These are phyloP conservation scores for Brachyhypopomus gauderio DNA, from an alignment of 2,113 vertebrate genomes.

Conservation along the genomic window DNA sequence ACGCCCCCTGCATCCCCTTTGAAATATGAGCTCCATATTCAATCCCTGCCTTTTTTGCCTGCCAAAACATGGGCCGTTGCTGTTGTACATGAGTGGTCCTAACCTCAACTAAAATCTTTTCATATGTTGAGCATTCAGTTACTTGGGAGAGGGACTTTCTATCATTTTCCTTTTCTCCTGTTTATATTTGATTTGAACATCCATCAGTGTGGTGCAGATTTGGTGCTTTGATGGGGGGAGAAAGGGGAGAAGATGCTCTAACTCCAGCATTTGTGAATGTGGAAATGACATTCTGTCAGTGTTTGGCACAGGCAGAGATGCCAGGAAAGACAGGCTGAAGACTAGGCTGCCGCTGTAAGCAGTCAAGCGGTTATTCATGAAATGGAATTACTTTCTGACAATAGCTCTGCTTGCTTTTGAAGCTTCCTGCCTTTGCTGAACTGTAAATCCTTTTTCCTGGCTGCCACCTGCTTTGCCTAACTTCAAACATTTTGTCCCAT, in stretches of 20 bases:
- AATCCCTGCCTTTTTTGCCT: slow-evolving; percentile 7
- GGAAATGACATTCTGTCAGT: slow-evolving; percentile 63
- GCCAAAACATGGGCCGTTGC: neutral
- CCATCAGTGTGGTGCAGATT: slow-evolving; percentile 54
- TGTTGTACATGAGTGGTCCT: neutral
- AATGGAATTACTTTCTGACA: slow-evolving; percentile 78
- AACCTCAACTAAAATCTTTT: slow-evolving; percentile 6
- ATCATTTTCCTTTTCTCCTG: slow-evolving; percentile 37
- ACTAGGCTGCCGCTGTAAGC: slow-evolving; percentile 70
- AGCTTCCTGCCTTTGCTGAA: slow-evolving; percentile 68
- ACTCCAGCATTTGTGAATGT: slow-evolving; percentile 59
- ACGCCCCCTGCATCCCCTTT: neutral
- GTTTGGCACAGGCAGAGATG: slow-evolving; percentile 56
- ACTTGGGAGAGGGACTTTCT: slow-evolving; percentile 38
- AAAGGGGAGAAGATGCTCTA: slow-evolving; percentile 18
- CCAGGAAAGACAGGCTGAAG: slow-evolving; percentile 64
- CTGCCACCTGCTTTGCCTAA: slow-evolving; percentile 41
- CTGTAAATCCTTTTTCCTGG: slow-evolving; percentile 68
- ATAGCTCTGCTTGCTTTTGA: slow-evolving; percentile 71
- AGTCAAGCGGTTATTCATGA: slow-evolving; percentile 75
- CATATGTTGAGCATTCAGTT: slow-evolving; percentile 23
- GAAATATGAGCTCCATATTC: slow-evolving; percentile 21
- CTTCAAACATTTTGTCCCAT: slow-evolving; percentile 41
- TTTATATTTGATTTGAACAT: slow-evolving; percentile 55
- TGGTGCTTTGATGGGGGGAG: slow-evolving; percentile 40